phyloP scores from a whole-genome alignment of 2,113 vertebrate species.

The Vulpes ferrilata region DNA sequence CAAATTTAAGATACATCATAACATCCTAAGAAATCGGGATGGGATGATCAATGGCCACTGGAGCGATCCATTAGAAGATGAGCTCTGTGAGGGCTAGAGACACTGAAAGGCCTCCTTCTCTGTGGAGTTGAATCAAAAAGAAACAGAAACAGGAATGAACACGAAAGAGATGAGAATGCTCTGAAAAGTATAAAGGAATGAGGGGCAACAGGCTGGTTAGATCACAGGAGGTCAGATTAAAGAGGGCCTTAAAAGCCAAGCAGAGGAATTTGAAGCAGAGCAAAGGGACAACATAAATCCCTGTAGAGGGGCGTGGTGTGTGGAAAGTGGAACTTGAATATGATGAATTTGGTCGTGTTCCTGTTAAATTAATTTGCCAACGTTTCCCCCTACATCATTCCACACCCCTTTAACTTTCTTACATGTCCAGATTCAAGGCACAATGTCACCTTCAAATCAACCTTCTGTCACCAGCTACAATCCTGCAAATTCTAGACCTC shows the following conservation, averaged over 20 bases:
- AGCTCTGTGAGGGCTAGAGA: background rate
- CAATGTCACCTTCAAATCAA: background rate
- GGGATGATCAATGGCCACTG: background rate
- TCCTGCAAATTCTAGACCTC: background rate
- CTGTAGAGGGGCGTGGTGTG: background rate
- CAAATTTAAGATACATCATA: background rate
- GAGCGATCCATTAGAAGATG: background rate
- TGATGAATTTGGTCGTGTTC: background rate
- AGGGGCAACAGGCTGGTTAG: background rate
- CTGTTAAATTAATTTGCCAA: background rate
- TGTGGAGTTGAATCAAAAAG: background rate
- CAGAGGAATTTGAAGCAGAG: background rate
- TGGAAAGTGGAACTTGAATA: background rate
- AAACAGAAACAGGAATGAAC: conserved; percentile 14
- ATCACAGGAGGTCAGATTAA: background rate
- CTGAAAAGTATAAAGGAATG: background rate
- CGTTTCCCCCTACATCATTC: background rate
- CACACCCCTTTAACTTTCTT: background rate
- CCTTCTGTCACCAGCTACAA: background rate
- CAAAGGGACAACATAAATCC: background rate
- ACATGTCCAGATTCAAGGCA: background rate
- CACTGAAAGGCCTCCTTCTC: background rate
- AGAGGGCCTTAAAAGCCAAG: background rate
- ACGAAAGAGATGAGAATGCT: background rate
- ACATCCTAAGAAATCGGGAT: background rate